Percentiles rank a stretch among this genome's conserved stretches.
Conservation (phyloP, 2,888 invertebrate species). For the Pseudolycoriella hygida region DNA sequence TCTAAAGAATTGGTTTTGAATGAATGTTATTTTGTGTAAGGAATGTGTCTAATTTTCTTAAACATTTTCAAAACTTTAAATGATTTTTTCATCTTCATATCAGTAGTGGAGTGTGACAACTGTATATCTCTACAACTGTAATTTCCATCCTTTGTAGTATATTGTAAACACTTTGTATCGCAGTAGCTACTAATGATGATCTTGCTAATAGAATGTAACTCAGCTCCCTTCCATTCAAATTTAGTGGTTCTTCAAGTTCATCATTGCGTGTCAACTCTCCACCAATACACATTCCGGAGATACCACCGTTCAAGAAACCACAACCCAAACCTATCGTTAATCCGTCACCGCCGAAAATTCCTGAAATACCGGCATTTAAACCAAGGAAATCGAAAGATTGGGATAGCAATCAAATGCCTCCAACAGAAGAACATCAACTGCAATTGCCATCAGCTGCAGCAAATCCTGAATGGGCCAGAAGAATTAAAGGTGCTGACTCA, state of each 20-base stretch:
- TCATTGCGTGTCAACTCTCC: conserved; percentile 17
- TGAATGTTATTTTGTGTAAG: too few species aligned
- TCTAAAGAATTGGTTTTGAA: too few species aligned
- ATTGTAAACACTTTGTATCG: too few species aligned
- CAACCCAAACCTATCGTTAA: conserved; percentile 10
- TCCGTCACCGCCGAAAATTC: conserved; percentile 24
- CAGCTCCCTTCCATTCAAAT: too few species aligned
- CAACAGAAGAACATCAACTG: not conserved
- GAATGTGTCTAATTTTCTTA: too few species aligned
- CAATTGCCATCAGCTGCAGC: not conserved
- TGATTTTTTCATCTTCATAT: too few species aligned
- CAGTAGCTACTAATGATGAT: too few species aligned
- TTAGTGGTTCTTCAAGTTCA: conserved; percentile 8
- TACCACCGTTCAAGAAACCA: conserved; percentile 29
- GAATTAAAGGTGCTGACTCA: conserved; percentile 36
- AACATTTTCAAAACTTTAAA: too few species aligned
- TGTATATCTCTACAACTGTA: too few species aligned
- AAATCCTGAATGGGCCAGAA: conserved; percentile 47
- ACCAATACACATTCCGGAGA: conserved; percentile 30
- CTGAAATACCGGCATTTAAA: conserved; percentile 36
- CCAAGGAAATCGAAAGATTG: conserved; percentile 38
- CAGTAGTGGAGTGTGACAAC: too few species aligned
- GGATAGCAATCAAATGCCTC: conserved; percentile 15
- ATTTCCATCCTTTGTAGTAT: too few species aligned
- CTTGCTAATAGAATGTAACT: too few species aligned